Evolutionary conservation across 2,797 vertebrate species (phyloP).

Genomic region (Neosilurus mollespiculum): DNA sequence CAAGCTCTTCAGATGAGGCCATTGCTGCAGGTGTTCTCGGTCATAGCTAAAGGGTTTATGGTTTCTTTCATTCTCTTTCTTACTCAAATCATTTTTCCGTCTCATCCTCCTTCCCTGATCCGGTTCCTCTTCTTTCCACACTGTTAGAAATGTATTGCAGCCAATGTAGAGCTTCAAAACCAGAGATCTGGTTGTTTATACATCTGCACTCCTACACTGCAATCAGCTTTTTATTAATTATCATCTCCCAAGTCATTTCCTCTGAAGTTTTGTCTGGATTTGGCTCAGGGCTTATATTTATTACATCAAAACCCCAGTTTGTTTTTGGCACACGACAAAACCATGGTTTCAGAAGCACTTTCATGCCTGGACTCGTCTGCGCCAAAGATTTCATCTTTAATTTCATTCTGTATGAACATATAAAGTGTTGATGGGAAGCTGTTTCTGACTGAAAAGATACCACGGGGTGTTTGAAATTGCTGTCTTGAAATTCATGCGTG

Average conservation of each 20-base stretch:
- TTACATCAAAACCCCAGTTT: constrained; percentile 14
- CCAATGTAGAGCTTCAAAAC: constrained; percentile 9
- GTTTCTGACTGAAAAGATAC: background rate
- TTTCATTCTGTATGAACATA: background rate
- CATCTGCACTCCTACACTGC: constrained; percentile 65
- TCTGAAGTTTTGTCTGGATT: background rate
- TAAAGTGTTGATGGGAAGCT: background rate
- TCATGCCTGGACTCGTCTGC: background rate
- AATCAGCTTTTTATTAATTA: constrained; percentile 67
- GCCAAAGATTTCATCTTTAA: background rate
- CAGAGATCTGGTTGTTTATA: background rate
- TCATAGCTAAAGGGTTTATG: background rate
- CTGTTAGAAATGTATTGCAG: constrained; percentile 62
- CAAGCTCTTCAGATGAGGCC: constrained; percentile 2
- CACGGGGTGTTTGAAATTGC: background rate
- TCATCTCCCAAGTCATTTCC: background rate
- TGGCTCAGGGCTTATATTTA: background rate
- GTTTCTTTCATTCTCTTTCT: background rate
- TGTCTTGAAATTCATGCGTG: background rate
- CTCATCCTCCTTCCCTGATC: constrained; percentile 42
- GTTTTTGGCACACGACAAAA: background rate
- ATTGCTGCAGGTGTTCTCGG: constrained; percentile 26
- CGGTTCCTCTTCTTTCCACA: constrained; percentile 51
- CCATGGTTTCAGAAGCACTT: background rate
- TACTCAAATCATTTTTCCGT: constrained; percentile 11